Base-by-base conservation (phyloP, 2,797 vertebrate species). In the Podarcis lilfordi region DNA sequence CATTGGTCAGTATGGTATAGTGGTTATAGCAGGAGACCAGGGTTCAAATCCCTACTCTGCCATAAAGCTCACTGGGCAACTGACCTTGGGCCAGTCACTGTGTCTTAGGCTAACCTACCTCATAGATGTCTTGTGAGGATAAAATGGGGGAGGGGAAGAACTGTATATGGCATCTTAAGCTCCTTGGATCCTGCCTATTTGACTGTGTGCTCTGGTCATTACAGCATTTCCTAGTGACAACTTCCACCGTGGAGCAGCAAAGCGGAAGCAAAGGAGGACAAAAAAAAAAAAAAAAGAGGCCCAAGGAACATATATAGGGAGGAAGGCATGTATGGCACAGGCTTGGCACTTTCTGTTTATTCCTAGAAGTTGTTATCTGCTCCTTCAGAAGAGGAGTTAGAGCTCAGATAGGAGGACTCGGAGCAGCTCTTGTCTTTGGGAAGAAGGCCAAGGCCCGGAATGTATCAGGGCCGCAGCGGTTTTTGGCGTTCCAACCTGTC, bases 281-380 rank as follows among this genome's bases (percentile, higher is more conserved):
- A 1, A 8, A 43, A 40, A 43, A 43, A 43, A 43, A 1, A 45
- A 72, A 40, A 1, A 45, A 69, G 83, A 3, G 71, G 23, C 50
- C 45, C 25, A 40, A 40, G 32, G 76, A 87, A 86, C 19, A 8
- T 35, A n/a, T 0, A 0, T 37, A 11, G 35, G 3, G 59, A 86
- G 37, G 68, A 35, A 78, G 2, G 40, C 3, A 19, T 50, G 59
- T 45, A 80, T 66, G 69, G 71, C 35, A 35, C 6, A 74, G 71
- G 74, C 40, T n/a, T 87, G 92, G 90, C 91, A 89, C 66, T 86
- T 78, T 68, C 35, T 83, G 71, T 86, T 84, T 35, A 3, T 89
- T 88, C 86, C 85, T 84, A 87, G 82, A 55, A n/a, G 82, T 71
- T 83, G 77, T 92, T 94, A 91, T 94, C 93, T 93, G 0, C 66